Evolutionary conservation across 2,113 vertebrate species (phyloP).

Genomic region (Micronycteris hirsuta): DNA sequence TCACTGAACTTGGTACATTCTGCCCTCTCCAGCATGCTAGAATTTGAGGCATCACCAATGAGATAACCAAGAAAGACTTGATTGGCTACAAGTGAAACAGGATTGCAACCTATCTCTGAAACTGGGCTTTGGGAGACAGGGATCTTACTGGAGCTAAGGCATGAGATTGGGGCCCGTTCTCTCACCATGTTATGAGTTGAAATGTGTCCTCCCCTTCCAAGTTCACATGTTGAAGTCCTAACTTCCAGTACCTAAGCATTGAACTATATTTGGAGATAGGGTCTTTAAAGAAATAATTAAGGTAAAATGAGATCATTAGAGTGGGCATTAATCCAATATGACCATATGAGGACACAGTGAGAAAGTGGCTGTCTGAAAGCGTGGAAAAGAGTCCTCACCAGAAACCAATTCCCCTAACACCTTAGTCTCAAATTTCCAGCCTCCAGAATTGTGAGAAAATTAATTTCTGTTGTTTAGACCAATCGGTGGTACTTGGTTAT

Average conservation of each 20-base stretch:
- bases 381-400: too few species aligned
- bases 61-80: not conserved
- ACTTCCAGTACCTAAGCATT: not conserved
- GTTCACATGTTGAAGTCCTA: not conserved
- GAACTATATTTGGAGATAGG: not conserved
- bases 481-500: too few species aligned
- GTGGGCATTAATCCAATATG: not conserved
- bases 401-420: not conserved
- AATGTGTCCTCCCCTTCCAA: not conserved
- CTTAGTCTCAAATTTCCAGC: not conserved
- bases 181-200: not conserved
- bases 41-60: rapidly evolving
- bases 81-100: not conserved
- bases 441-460: not conserved
- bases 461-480: not conserved
- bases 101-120: not conserved
- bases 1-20: not conserved
- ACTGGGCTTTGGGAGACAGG: not conserved
- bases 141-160: not conserved
- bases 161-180: not conserved
- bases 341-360: not conserved
- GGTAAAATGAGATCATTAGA: not conserved
- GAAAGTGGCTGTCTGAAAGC: not conserved
- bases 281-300: not conserved
- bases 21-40: not conserved